Percentiles rank a stretch among this genome's conserved stretches.
These are phyloP conservation scores for Cryptotermes secundus DNA, from an alignment of 1,140 invertebrate species.

Conservation along the genomic window DNA sequence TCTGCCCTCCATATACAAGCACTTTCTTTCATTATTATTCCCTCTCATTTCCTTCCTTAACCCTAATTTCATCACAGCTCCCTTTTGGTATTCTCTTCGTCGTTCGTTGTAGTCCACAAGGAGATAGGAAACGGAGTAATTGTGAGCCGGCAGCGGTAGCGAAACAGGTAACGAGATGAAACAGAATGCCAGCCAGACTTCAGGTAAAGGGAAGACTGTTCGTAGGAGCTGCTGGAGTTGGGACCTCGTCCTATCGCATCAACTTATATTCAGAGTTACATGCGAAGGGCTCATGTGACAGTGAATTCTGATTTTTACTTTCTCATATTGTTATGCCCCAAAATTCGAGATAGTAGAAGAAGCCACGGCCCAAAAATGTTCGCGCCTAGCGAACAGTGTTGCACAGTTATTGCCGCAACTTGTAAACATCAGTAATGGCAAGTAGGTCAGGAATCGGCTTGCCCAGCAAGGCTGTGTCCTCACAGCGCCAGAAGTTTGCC, in stretches of 20 bases:
- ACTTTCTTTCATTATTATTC: neutral
- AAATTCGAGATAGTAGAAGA: too few species aligned
- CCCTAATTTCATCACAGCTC: neutral
- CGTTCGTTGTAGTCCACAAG: neutral
- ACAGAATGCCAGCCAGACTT: neutral
- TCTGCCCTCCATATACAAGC: neutral
- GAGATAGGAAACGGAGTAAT: neutral
- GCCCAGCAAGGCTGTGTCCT: too few species aligned
- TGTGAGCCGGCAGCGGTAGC: neutral
- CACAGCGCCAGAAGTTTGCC: too few species aligned
- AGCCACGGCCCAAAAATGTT: too few species aligned
- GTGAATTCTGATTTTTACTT: neutral
- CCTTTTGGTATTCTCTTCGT: neutral
- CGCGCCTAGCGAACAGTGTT: too few species aligned
- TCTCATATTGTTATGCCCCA: too few species aligned
- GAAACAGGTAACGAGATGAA: neutral
- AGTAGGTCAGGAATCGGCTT: too few species aligned
- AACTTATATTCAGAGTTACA: neutral
- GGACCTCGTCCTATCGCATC: neutral
- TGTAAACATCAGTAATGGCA: too few species aligned
- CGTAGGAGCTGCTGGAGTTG: neutral
- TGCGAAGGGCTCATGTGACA: neutral
- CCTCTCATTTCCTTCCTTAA: neutral
- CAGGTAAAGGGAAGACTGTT: neutral
- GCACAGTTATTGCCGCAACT: too few species aligned